These are phyloP conservation scores for Iguana delicatissima DNA, from an alignment of 2,797 vertebrate species.

Conservation along the genomic window DNA sequence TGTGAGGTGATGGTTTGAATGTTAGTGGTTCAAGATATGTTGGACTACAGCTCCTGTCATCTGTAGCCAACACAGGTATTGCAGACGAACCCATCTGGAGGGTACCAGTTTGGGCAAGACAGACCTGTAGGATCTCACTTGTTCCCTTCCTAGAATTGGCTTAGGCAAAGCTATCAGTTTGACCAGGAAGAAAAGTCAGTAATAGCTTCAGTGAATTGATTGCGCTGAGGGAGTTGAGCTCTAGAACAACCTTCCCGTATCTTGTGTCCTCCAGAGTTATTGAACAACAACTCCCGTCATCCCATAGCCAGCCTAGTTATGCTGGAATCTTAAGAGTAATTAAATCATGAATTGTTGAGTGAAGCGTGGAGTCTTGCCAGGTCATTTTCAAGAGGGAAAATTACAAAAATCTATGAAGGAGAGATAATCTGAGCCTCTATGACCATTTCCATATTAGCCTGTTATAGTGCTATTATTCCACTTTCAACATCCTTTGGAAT, in stretches of 20 bases:
- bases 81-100: too few species aligned
- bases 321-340: too few species aligned
- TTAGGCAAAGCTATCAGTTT: not conserved
- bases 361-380: not conserved
- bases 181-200: not conserved
- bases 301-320: too few species aligned
- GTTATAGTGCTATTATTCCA: too few species aligned
- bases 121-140: slow-evolving; percentile 12
- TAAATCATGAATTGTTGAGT: not conserved
- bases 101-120: too few species aligned
- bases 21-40: not conserved
- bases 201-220: not conserved
- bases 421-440: not conserved
- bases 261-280: too few species aligned
- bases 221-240: not conserved
- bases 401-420: not conserved
- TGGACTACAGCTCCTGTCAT: too few species aligned
- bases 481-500: too few species aligned
- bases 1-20: too few species aligned
- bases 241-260: not conserved
- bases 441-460: too few species aligned
- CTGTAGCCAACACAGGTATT: too few species aligned
- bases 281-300: too few species aligned
- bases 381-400: not conserved
- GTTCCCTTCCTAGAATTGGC: not conserved